These are phyloP conservation scores for Drosophila stalkeri DNA, from an alignment of 2,888 invertebrate genomes.

Conservation along the genomic window DNA sequence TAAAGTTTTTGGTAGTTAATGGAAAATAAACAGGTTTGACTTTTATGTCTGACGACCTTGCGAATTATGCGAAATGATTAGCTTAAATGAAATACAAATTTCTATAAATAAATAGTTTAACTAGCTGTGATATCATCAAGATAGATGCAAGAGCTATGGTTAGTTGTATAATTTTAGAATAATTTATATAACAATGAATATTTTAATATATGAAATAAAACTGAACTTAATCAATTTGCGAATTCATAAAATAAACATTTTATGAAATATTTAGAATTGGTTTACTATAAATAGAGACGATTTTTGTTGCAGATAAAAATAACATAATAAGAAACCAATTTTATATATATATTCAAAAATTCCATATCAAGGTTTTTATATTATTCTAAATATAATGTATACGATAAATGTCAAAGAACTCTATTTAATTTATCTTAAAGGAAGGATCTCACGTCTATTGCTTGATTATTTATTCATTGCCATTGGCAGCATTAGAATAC, in stretches of 20 bases:
- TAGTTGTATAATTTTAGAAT: neutral
- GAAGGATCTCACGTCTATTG: conserved; percentile 1
- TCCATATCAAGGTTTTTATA: too few species aligned
- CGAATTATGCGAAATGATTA: conserved; percentile 51
- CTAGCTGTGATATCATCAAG: conserved; percentile 39
- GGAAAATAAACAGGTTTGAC: conserved; percentile 42
- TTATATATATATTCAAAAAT: too few species aligned
- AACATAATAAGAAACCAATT: too few species aligned
- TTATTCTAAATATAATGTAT: neutral
- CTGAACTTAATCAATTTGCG: neutral
- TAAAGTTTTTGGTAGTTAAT: conserved; percentile 16
- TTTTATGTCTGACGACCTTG: conserved; percentile 58
- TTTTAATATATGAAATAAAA: too few species aligned
- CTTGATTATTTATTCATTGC: neutral
- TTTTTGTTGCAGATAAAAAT: too few species aligned
- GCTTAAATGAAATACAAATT: conserved; percentile 29
- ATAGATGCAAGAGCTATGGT: neutral
- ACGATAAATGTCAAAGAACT: neutral
- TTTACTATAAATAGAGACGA: neutral
- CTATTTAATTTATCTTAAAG: neutral
- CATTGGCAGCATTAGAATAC: neutral
- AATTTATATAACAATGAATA: neutral
- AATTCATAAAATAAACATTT: neutral
- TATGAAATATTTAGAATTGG: neutral
- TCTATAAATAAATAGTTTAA: conserved; percentile 33